Evolutionary conservation across 2,797 vertebrate species (phyloP).

Genomic region (Poeciliopsis turneri): DNA sequence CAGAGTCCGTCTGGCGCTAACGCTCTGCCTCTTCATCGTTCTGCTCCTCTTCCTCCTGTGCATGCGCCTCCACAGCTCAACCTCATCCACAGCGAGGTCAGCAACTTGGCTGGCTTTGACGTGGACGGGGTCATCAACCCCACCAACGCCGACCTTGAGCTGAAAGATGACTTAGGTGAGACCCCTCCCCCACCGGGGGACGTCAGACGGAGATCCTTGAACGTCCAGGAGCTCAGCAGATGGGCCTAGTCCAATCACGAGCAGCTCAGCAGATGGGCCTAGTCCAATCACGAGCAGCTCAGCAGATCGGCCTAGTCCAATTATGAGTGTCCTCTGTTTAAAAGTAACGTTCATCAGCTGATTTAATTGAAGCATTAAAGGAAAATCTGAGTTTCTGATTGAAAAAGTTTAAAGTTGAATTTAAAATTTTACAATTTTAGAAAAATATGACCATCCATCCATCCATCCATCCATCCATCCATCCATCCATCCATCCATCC

Average conservation of each 20-base stretch:
- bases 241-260: neutral
- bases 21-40: slow-evolving; percentile 84
- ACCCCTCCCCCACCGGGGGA: neutral
- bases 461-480: too few relatives aligned
- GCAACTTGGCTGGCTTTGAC: slow-evolving; percentile 99
- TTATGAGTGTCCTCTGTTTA: neutral
- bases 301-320: neutral
- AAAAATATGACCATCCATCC: too few relatives aligned
- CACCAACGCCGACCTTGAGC: slow-evolving; percentile 99
- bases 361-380: too few relatives aligned
- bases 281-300: neutral
- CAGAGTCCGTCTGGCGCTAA: slow-evolving; percentile 75
- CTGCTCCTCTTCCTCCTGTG: slow-evolving; percentile 70
- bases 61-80: slow-evolving; percentile 89
- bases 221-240: slow-evolving; percentile 9
- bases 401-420: too few relatives aligned
- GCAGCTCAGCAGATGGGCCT: neutral
- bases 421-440: too few relatives aligned
- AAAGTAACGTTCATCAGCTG: neutral
- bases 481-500: too few relatives aligned
- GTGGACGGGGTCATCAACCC: slow-evolving; percentile 99
- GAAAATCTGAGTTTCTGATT: too few relatives aligned
- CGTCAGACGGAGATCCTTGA: slow-evolving; percentile 59
- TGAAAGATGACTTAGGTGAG: slow-evolving; percentile 99
- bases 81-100: slow-evolving; percentile 99